phyloP scores from a whole-genome alignment of 2,113 vertebrate genomes.

The Onychorhynchus coronatus region DNA sequence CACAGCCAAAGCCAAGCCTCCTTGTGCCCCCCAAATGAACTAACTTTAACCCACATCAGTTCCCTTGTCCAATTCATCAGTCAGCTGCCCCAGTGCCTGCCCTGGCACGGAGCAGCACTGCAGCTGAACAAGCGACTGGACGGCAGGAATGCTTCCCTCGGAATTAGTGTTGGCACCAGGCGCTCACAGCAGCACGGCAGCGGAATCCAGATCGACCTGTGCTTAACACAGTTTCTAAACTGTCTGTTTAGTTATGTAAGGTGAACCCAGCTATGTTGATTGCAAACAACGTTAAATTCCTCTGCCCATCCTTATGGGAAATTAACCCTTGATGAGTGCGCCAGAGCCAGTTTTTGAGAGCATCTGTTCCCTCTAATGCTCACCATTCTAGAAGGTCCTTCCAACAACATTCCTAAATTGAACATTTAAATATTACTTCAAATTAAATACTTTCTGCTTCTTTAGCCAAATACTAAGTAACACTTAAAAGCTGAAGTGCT shows the following conservation, averaged over 20 bases:
- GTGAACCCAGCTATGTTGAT: not conserved
- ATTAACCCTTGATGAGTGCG: not conserved
- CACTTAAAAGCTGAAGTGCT: not conserved
- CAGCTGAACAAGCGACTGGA: not conserved
- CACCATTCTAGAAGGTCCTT: not conserved
- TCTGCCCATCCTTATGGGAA: not conserved
- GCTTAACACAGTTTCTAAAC: not conserved
- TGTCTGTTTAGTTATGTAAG: rapidly evolving
- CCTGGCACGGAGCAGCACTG: not conserved
- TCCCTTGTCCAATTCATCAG: not conserved
- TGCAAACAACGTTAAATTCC: not conserved
- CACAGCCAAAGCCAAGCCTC: not conserved
- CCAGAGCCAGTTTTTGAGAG: not conserved
- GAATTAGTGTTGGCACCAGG: not conserved
- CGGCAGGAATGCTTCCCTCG: not conserved
- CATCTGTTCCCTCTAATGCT: not conserved
- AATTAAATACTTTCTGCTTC: not conserved
- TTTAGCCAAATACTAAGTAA: not conserved
- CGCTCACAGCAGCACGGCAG: not conserved
- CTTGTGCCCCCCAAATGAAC: not conserved
- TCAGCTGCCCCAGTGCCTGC: not conserved
- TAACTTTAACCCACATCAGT: not conserved
- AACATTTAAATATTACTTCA: not conserved
- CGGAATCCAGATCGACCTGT: not conserved
- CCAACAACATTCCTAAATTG: not conserved